A percentile compares a stretch with the other conserved stretches of the same genome.
Evolutionary conservation across 2,888 invertebrate genomes (phyloP).

Genomic region (Achlya flavicornis): DNA sequence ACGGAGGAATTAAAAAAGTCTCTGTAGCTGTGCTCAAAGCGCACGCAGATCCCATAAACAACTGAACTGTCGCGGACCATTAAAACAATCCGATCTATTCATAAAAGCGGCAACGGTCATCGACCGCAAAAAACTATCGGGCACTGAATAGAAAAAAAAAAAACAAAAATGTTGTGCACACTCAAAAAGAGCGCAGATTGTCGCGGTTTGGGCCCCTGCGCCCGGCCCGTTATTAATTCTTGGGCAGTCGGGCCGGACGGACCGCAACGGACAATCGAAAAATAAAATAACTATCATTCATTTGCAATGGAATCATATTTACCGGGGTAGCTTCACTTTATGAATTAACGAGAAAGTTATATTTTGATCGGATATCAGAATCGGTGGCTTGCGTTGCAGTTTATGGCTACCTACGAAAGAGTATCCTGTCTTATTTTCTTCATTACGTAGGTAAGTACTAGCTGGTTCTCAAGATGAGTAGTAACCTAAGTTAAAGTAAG

Average conservation of each 20-base stretch:
- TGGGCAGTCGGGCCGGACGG: slow-evolving; percentile 63
- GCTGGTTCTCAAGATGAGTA: too few species aligned
- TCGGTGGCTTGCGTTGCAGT: background rate
- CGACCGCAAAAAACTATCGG: slow-evolving; percentile 80
- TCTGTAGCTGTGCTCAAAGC: background rate
- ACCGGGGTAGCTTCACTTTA: slow-evolving; percentile 64
- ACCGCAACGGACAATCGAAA: slow-evolving; percentile 78
- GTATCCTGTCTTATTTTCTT: too few species aligned
- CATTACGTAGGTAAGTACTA: too few species aligned
- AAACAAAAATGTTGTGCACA: slow-evolving; percentile 54
- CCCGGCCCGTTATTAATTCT: slow-evolving; percentile 76
- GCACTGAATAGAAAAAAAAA: slow-evolving; percentile 70
- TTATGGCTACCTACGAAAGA: too few species aligned
- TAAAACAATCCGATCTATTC: slow-evolving; percentile 51
- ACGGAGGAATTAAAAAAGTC: background rate
- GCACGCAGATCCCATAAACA: slow-evolving; percentile 15
- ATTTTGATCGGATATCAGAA: slow-evolving; percentile 12
- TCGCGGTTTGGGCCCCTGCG: slow-evolving; percentile 68
- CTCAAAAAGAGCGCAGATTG: slow-evolving; percentile 79
- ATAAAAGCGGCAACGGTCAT: slow-evolving; percentile 67
- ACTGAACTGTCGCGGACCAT: slow-evolving; percentile 38
- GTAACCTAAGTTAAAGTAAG: too few species aligned
- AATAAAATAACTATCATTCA: slow-evolving; percentile 82
- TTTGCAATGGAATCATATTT: slow-evolving; percentile 67
- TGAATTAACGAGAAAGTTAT: slow-evolving; percentile 9